These are phyloP conservation scores for Mylabris sibirica DNA, from an alignment of 2,888 invertebrate species.

Conservation along the genomic window DNA sequence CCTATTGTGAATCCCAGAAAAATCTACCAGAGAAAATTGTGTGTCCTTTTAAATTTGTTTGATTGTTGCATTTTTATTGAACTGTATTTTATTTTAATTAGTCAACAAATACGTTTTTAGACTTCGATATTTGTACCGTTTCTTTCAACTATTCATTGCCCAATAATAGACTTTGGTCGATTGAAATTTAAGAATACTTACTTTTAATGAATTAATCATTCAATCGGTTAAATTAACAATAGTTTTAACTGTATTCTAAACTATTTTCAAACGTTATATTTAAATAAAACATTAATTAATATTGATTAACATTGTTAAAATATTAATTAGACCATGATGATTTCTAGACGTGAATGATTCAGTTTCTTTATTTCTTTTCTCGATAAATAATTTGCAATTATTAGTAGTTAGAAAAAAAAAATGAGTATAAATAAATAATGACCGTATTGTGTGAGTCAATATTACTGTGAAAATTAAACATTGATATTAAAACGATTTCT, in stretches of 20 bases:
- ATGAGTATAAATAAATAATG: too few species aligned
- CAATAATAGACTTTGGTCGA: neutral
- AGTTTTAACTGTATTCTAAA: neutral
- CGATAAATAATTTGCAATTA: neutral
- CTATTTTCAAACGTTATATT: neutral
- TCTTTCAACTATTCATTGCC: neutral
- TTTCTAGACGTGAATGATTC: neutral
- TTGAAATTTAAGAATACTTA: neutral
- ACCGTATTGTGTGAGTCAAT: neutral
- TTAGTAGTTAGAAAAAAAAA: neutral
- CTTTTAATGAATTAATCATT: too few species aligned
- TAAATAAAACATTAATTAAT: neutral
- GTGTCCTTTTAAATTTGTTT: too few species aligned
- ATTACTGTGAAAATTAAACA: neutral
- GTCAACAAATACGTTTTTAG: neutral
- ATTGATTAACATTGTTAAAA: neutral
- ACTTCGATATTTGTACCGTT: neutral
- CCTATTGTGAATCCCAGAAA: too few species aligned
- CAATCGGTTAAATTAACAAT: neutral
- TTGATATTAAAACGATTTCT: neutral
- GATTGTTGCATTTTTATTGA: too few species aligned
- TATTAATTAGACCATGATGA: neutral
- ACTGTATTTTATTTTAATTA: too few species aligned
- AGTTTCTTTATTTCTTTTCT: neutral
- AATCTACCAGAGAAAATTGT: too few species aligned